Conservation (phyloP, 2,797 vertebrate genomes). For the Pteronotus mesoamericanus region DNA sequence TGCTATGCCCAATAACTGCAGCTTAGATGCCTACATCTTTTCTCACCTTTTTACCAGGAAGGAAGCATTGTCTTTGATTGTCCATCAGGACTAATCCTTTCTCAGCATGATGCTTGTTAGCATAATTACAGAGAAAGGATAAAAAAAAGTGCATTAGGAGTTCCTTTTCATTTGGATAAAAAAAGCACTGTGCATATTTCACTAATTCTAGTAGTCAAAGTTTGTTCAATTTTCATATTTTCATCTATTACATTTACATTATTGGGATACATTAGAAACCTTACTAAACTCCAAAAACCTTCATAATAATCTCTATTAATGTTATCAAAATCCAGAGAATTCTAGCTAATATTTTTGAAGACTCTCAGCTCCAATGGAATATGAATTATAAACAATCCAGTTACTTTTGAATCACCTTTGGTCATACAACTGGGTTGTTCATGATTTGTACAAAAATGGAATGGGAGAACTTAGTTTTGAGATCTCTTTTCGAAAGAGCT, state of each 20-base stretch:
- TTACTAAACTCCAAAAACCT: slow-evolving; percentile 48
- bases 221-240: slow-evolving; percentile 45
- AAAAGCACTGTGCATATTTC: slow-evolving; percentile 76
- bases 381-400: background rate
- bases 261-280: slow-evolving; percentile 71
- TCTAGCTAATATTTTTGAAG: slow-evolving; percentile 49
- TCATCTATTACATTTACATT: slow-evolving; percentile 65
- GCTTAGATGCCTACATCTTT: slow-evolving; percentile 78
- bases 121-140: slow-evolving; percentile 86
- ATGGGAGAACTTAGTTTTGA: background rate
- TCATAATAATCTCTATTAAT: slow-evolving; percentile 59
- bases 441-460: background rate
- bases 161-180: slow-evolving; percentile 82
- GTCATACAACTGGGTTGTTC: background rate
- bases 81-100: slow-evolving; percentile 86
- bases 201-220: slow-evolving; percentile 76
- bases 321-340: slow-evolving; percentile 63
- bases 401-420: background rate
- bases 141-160: slow-evolving; percentile 80
- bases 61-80: slow-evolving; percentile 86
- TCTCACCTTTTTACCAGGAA: slow-evolving; percentile 84
- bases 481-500: background rate
- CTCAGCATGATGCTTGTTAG: slow-evolving; percentile 86
- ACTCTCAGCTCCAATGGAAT: background rate
- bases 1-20: slow-evolving; percentile 82